Evolutionary conservation across 1,140 invertebrate genomes (phyloP).

Genomic region (Drosophila pruinosa): DNA sequence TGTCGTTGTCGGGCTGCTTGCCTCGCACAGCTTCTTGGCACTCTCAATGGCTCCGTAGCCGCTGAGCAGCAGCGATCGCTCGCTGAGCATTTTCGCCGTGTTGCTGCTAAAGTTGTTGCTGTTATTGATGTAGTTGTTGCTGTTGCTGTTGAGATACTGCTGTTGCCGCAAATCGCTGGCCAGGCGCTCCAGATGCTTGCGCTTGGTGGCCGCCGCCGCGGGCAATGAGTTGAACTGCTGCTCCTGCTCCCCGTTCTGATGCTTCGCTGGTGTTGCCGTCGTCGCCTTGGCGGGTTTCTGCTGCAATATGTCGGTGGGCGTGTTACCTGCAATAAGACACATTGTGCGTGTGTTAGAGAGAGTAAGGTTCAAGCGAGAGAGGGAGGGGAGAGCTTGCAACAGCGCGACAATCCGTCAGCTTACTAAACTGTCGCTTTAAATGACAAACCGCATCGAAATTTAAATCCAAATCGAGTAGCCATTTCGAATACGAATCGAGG

Average conservation of each 20-base stretch:
- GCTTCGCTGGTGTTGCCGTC: slow-evolving; percentile 58
- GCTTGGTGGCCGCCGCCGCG: slow-evolving; percentile 60
- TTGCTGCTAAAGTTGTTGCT: slow-evolving; percentile 27
- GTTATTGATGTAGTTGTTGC: slow-evolving; percentile 30
- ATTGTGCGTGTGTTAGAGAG: background rate
- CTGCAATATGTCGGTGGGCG: slow-evolving; percentile 73
- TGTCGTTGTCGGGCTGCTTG: slow-evolving; percentile 28
- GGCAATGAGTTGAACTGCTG: slow-evolving; percentile 56
- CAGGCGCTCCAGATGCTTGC: slow-evolving; percentile 60
- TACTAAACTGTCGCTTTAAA: slow-evolving; percentile 31
- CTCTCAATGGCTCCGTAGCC: slow-evolving; percentile 72
- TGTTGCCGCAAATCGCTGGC: slow-evolving; percentile 47
- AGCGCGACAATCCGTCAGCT: slow-evolving; percentile 16
- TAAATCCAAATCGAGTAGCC: background rate
- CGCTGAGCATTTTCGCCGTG: slow-evolving; percentile 73
- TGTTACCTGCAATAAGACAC: slow-evolving; percentile 56
- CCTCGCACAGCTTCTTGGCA: slow-evolving; percentile 68
- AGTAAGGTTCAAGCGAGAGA: background rate
- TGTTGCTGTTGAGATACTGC: slow-evolving; percentile 36
- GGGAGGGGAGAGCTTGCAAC: background rate
- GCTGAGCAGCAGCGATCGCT: slow-evolving; percentile 76
- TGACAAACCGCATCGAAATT: background rate
- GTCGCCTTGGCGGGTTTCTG: slow-evolving; percentile 75
- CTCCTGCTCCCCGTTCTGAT: slow-evolving; percentile 43
- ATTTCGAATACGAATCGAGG: background rate